Percentiles rank a stretch among this genome's conserved stretches.
These are phyloP conservation scores for Penaeus vannamei DNA, from an alignment of 1,140 invertebrate species.

Conservation along the genomic window DNA sequence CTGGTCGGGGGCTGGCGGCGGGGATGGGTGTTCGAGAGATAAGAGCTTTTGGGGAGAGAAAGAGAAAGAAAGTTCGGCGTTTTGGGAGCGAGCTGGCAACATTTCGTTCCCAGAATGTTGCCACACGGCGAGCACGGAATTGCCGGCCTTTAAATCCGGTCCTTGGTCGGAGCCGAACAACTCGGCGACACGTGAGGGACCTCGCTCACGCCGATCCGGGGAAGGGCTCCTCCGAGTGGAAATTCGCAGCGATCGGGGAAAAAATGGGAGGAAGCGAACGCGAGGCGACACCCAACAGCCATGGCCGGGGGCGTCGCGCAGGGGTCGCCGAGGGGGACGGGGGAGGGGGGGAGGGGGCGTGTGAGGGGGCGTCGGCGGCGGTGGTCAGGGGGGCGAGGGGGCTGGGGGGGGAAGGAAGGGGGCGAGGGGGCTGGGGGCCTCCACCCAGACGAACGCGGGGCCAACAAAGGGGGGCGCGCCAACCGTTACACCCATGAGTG, in stretches of 20 bases:
- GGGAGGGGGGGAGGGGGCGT: conserved; percentile 39
- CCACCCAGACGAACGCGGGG: conserved; percentile 47
- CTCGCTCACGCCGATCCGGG: not conserved
- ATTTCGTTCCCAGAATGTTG: conserved; percentile 59
- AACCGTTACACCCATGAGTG: conserved; percentile 56
- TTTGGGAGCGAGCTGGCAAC: conserved; percentile 37
- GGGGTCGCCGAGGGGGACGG: conserved; percentile 41
- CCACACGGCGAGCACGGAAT: conserved; percentile 35
- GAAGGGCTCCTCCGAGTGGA: not conserved
- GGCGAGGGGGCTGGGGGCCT: conserved; percentile 13
- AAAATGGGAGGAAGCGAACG: not conserved
- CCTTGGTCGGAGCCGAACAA: conserved; percentile 46
- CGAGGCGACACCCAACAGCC: conserved; percentile 34
- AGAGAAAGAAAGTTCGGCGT: not conserved
- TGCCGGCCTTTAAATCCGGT: conserved; percentile 61
- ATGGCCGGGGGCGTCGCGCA: conserved; percentile 55
- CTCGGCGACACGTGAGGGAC: conserved; percentile 47
- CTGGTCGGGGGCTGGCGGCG: too few species aligned
- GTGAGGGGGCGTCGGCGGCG: conserved; percentile 57
- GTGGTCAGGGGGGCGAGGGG: conserved; percentile 38
- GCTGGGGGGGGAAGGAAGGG: conserved; percentile 25
- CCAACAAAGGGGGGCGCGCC: conserved; percentile 61
- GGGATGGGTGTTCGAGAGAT: too few species aligned
- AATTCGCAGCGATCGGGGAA: not conserved
- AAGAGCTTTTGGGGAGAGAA: not conserved